phyloP scores from a whole-genome alignment of 2,888 invertebrate species.

The Polyommatus icarus region DNA sequence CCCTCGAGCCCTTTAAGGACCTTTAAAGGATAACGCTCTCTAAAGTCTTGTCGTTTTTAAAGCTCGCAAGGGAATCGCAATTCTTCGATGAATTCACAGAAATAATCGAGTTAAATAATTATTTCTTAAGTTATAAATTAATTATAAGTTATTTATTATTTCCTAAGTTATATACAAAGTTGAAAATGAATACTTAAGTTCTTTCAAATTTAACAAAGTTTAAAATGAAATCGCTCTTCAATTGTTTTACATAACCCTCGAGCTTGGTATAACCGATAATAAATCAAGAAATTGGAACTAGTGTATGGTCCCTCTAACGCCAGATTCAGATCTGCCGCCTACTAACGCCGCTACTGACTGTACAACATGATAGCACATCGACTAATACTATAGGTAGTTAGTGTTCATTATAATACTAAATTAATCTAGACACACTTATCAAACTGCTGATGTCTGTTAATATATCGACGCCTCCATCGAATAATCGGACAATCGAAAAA shows the following conservation, averaged over 20 bases:
- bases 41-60: not conserved
- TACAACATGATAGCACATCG: conserved; percentile 1
- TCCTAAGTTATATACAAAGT: too few species aligned
- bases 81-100: too few species aligned
- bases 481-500: too few species aligned
- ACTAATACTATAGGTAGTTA: not conserved
- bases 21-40: not conserved
- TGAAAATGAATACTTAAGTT: too few species aligned
- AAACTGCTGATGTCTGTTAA: not conserved
- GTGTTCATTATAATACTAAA: conserved; percentile 3
- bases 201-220: too few species aligned
- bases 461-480: too few species aligned
- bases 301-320: not conserved
- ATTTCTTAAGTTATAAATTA: too few species aligned
- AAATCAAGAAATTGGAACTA: not conserved
- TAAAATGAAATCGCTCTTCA: too few species aligned
- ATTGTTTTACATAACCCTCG: too few species aligned
- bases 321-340: not conserved
- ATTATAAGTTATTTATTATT: too few species aligned
- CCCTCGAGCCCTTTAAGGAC: not conserved
- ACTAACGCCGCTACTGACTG: not conserved
- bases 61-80: not conserved
- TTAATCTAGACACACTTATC: conserved; percentile 4
- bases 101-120: too few species aligned
- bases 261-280: not conserved